Base-by-base conservation (phyloP, 1,140 invertebrate species). In the Neotoxoptera formosana region DNA sequence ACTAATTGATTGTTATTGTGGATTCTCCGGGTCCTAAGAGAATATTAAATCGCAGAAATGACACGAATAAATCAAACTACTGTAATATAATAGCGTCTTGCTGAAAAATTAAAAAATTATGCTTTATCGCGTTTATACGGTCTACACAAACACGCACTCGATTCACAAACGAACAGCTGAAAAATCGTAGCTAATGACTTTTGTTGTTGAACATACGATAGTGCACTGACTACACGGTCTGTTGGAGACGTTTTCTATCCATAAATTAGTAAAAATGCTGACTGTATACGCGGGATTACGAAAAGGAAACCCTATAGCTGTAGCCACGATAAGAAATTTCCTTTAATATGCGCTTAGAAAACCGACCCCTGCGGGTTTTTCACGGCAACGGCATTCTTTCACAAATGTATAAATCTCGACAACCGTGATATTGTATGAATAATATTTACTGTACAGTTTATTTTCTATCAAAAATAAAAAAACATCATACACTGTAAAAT, bases 201-300 rank as follows among this genome's bases (percentile, higher is more conserved):
- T 23, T 34, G n/a, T 88, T 20, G 14, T 41, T 21, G 48, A 88
- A 51, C 47, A 41, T 48, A 51, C 48, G 47, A 34, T 87, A 17
- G 86, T 30, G 14, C 17, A 45, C 86, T 87, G n/a, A 48, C 47
- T 47, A 45, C 41, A 48, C 14, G 86, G 45, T 87, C 86, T 30
- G 45, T 87, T 87, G n/a, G 41, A 30, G 23, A 48, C 47, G 30
- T 87, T 87, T 47, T 87, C 7, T 48, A 48, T 48, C 41, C 86
- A 87, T 87, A 87, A 47, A 87, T 87, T 48, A n/a, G 23, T 76
- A 48, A 47, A 87, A 87, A 87, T 30, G 86, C 45, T 87, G 86
- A 87, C 45, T 48, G n/a, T n/a, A 14, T 17, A 48, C 41, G 2
- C 47, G 25, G 30, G 25, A 87, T 87, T n/a, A 87, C 86, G 47